Base-by-base conservation (phyloP, 2,888 invertebrate species). In the Thalpophila matura region DNA sequence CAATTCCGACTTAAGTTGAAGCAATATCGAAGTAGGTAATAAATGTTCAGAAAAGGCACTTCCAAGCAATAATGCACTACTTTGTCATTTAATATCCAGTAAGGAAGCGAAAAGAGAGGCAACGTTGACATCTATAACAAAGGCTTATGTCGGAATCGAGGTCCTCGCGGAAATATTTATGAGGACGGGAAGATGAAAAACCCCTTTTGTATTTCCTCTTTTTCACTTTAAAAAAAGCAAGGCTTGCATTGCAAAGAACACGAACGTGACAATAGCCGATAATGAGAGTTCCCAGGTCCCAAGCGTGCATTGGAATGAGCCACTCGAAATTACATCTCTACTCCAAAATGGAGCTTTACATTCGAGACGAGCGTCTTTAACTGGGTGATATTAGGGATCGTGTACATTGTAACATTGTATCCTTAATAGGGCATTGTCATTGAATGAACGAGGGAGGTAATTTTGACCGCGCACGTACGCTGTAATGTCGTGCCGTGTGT, bases 381-480 rank as follows among this genome's bases (percentile, higher is more conserved):
- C 74, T 73, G 65, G 72, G 63, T 73, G 78, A 76, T 77, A 78
- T 80, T 80, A 75, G 71, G 69, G 61, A 71, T 65, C 75, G 75
- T 67, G 74, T 77, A 80, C 65, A 77, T 61, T 81, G 83, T 82
- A 81, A 85, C 87, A 87, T 90, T 90, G 91, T 88, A 79, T 85
- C 77, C 80, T 54, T 89, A 90, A 91, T 91, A 83, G 88, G 73
- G 83, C 78, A 91, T 91, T 93, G 91, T 93, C 81, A 80, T 82
- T 77, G 76, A 86, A 85, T 81, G 84, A 85, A 85, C 82, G 78
- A 86, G 82, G 81, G 82, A 86, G 79, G 81, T 79, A 86, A 87
- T 89, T 86, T 89, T 87, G 88, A 88, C 86, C 86, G 86, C 80
- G 83, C 88, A 87, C 86, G 88, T 86, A 82, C 85, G 62, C 70